A percentile compares a stretch with the other conserved stretches of the same genome.
Evolutionary conservation across 1,140 invertebrate species (phyloP).

Genomic region (Choristoneura fumiferana): DNA sequence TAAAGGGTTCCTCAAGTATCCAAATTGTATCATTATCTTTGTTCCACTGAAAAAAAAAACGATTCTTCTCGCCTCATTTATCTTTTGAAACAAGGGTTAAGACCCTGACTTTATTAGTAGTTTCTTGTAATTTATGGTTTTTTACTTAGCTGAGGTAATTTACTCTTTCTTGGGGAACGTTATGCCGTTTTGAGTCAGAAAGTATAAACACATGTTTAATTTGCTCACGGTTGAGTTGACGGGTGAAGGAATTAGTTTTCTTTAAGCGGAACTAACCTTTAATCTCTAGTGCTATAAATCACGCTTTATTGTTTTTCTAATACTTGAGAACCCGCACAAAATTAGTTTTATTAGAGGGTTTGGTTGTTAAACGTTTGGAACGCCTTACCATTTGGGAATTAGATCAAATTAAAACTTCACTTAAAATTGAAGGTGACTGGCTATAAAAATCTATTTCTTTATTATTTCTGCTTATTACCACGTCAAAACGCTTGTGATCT

Average conservation of each 20-base stretch:
- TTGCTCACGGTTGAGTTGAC: conserved; percentile 9
- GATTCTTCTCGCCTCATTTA: conserved; percentile 32
- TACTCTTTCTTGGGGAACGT: conserved; percentile 19
- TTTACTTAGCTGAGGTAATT: conserved; percentile 25
- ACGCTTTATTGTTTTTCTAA: too few relatives aligned
- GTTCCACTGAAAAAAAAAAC: conserved; percentile 22
- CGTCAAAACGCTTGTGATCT: too few relatives aligned
- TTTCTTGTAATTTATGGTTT: conserved; percentile 27
- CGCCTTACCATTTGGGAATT: too few relatives aligned
- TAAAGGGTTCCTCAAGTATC: background rate
- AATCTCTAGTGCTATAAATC: conserved; percentile 1
- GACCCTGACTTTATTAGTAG: conserved; percentile 26
- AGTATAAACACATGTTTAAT: background rate
- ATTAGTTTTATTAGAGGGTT: too few relatives aligned
- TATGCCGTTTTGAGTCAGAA: conserved; percentile 4
- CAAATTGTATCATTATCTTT: background rate
- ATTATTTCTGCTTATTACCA: too few relatives aligned
- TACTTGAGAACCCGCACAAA: too few relatives aligned
- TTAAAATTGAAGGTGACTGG: too few relatives aligned
- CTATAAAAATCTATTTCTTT: too few relatives aligned
- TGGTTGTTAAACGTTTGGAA: too few relatives aligned
- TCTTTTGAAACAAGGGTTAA: conserved; percentile 37
- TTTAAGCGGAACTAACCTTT: conserved; percentile 7
- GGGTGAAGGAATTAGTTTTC: conserved; percentile 5
- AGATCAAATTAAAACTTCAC: too few relatives aligned